A percentile compares a stretch with the other conserved stretches of the same genome.
Conservation (phyloP, 2,888 invertebrate genomes). For the Chymomyza caudatula region DNA sequence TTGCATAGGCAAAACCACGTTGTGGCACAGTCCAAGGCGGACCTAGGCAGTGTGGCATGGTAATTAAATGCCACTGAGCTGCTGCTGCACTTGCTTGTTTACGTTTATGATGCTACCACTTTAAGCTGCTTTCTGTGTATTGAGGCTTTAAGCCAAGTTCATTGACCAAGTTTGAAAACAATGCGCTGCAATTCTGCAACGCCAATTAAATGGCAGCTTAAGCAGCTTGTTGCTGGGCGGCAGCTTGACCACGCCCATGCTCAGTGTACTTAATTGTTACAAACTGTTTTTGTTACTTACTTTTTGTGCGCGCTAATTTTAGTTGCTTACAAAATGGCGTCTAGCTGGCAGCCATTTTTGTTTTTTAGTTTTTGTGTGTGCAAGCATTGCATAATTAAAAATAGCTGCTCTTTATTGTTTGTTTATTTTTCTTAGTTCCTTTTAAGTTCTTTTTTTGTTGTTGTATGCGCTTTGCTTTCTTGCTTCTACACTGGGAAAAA, state of each 20-base stretch:
- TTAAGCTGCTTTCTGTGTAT: slow-evolving; percentile 13
- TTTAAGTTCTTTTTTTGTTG: background rate
- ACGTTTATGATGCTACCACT: background rate
- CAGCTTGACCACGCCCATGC: slow-evolving; percentile 52
- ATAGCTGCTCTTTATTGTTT: slow-evolving; percentile 55
- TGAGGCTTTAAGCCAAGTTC: slow-evolving; percentile 22
- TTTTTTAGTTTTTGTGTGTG: slow-evolving; percentile 11
- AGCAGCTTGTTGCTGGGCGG: background rate
- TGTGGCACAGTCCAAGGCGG: background rate
- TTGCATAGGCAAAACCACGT: slow-evolving; percentile 29
- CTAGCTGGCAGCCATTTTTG: slow-evolving; percentile 57
- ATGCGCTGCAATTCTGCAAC: too few relatives aligned
- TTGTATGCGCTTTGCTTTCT: background rate
- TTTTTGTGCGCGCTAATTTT: slow-evolving; percentile 2
- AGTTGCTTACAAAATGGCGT: slow-evolving; percentile 64
- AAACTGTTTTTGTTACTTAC: slow-evolving; percentile 17
- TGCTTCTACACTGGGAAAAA: background rate
- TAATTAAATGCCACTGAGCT: slow-evolving; percentile 2
- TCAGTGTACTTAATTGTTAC: slow-evolving; percentile 2
- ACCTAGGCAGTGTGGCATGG: background rate
- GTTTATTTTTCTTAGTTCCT: slow-evolving; percentile 34
- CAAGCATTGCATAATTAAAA: slow-evolving; percentile 63
- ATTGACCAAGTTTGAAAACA: slow-evolving; percentile 26
- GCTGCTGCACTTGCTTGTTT: slow-evolving; percentile 4
- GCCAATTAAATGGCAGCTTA: background rate